Evolutionary conservation across 2,888 invertebrate genomes (phyloP), one percentile per base, ranked within the genome.

Genomic region (Meliscaeva auricollis): DNA sequence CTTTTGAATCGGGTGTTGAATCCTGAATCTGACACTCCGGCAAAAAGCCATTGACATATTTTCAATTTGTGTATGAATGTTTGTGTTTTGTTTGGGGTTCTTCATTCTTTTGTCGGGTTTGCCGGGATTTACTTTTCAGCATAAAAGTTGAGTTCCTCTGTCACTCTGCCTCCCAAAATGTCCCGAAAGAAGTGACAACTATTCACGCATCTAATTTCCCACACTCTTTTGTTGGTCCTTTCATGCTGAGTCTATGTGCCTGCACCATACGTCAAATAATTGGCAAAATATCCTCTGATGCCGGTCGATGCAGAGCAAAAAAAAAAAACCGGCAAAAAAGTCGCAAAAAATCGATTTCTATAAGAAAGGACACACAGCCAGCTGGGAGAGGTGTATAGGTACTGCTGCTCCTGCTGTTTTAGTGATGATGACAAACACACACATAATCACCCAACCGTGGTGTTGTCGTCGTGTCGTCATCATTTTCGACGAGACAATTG

Each of bases 131-230:
- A 81, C 81, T 81, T 81, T 81, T 77, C 85, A 72, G 41, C 69
- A 75, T 35, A 66, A 62, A 80, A 76, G 58, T 38, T 26, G 44
- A 64, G 44, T 54, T 60, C 38, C 13, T 17, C 9, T 17, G 15
- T 22, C 1, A 38, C n/a, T 6, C 58, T 9, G 15, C 9, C 9
- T 48, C 11, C 7, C 35, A 5, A 13, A 9, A 7, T 26, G 13
- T 41, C 15, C 38, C 35, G 44, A 58, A 50, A 9, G 32, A 38
- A 66, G 70, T 81, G 81, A 81, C 85, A 85, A 81, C 80, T 80
- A 77, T 85, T 85, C 85, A 85, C 81, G 85, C 81, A 85, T 69
- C 85, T 73, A 85, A 85, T 85, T 85, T 77, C 85, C 69, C 85
- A 77, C 48, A 56, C 83, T 38, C 8, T 22, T 35, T 20, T 30